phyloP scores from a whole-genome alignment of 1,140 invertebrate genomes.

The Bombus difficillimus region DNA sequence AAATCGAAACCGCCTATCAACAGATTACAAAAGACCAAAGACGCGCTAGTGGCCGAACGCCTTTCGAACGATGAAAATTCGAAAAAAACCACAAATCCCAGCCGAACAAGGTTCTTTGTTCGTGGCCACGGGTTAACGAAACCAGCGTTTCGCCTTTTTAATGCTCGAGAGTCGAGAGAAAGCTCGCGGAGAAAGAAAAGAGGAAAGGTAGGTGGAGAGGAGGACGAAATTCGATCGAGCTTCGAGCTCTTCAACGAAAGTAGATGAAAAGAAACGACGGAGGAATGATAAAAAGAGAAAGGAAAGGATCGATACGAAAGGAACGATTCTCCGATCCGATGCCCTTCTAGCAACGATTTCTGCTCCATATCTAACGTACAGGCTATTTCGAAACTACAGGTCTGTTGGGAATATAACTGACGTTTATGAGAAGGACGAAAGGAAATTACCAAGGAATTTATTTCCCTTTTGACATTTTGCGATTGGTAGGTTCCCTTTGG shows the following conservation, averaged over 20 bases:
- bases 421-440: background rate
- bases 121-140: too few relatives aligned
- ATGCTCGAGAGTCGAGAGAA: background rate
- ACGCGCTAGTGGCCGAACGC: background rate
- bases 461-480: too few relatives aligned
- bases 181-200: background rate
- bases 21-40: background rate
- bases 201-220: background rate
- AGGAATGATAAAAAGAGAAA: background rate
- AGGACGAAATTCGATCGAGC: slow-evolving; percentile 8
- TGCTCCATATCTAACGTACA: background rate
- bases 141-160: slow-evolving; percentile 1
- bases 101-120: background rate
- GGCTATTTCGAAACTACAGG: background rate
- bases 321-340: background rate
- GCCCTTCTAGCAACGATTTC: background rate
- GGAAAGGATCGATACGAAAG: background rate
- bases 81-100: background rate
- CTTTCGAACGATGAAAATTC: background rate
- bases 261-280: background rate
- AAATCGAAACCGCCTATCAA: too few relatives aligned
- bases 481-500: too few relatives aligned
- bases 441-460: too few relatives aligned
- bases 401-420: background rate
- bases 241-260: background rate